Conservation (phyloP, 1,140 invertebrate species). For the Calephelis virginiensis region DNA sequence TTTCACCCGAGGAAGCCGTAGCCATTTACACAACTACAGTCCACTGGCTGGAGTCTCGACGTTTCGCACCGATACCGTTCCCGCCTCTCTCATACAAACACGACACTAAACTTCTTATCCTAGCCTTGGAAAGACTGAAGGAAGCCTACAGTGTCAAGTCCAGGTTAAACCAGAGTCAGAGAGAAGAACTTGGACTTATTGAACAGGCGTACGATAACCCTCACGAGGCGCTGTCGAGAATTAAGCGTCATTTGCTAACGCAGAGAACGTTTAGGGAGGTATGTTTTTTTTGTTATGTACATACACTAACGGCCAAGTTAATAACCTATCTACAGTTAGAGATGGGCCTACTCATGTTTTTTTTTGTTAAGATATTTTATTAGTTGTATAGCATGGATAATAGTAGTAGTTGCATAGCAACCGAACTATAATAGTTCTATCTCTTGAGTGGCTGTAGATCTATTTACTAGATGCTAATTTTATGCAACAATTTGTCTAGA, state of each 20-base stretch:
- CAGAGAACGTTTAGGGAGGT: constrained; percentile 99
- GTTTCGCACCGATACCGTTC: constrained; percentile 99
- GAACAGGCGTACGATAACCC: constrained; percentile 99
- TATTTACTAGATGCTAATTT: too few species aligned
- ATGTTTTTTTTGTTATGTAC: constrained; percentile 19
- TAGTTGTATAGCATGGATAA: too few species aligned
- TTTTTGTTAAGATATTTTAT: too few species aligned
- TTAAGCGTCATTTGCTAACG: constrained; percentile 99
- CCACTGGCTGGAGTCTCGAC: constrained; percentile 98
- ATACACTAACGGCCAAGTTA: too few species aligned
- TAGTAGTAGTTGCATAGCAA: too few species aligned
- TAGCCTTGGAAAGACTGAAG: constrained; percentile 97
- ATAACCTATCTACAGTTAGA: too few species aligned
- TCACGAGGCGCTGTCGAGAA: constrained; percentile 98
- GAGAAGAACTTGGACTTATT: constrained; percentile 98
- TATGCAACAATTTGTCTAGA: too few species aligned
- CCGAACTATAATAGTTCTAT: too few species aligned
- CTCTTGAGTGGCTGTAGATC: too few species aligned
- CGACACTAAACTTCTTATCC: constrained; percentile 98
- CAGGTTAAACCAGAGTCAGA: constrained; percentile 97
- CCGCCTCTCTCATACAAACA: constrained; percentile 99
- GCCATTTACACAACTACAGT: constrained; percentile 99
- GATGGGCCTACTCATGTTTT: too few species aligned
- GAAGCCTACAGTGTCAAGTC: constrained; percentile 99
- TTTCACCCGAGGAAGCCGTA: constrained; percentile 99